Evolutionary conservation across 2,888 invertebrate species (phyloP).

Genomic region (Cryptocephalus primarius): DNA sequence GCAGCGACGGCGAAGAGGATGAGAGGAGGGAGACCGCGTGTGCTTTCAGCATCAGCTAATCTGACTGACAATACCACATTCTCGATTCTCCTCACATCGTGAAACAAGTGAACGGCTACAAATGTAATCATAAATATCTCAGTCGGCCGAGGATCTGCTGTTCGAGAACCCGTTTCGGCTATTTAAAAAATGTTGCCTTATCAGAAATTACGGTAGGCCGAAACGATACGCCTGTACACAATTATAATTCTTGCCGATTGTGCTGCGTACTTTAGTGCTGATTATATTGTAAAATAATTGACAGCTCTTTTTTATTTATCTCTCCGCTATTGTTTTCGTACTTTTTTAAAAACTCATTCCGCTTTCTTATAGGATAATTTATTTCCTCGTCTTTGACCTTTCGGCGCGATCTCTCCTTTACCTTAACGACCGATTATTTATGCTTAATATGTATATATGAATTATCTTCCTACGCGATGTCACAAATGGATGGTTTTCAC

Average conservation of each 20-base stretch:
- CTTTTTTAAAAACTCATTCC: neutral
- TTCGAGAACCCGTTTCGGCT: conserved; percentile 30
- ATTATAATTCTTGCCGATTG: conserved; percentile 31
- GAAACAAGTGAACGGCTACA: conserved; percentile 35
- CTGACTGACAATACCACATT: conserved; percentile 32
- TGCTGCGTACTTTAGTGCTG: conserved; percentile 28
- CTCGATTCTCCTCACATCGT: conserved; percentile 32
- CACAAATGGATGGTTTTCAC: too few species aligned
- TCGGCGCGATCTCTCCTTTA: too few species aligned
- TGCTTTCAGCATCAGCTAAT: conserved; percentile 1
- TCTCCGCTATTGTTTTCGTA: neutral
- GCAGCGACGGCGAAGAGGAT: too few species aligned
- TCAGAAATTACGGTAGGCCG: conserved; percentile 30
- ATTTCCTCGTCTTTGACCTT: too few species aligned
- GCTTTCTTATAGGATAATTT: neutral
- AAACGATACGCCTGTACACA: conserved; percentile 24
- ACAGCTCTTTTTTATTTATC: conserved; percentile 25
- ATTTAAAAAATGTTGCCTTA: conserved; percentile 32
- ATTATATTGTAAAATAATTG: conserved; percentile 34
- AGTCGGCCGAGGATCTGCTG: conserved; percentile 24
- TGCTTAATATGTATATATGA: too few species aligned
- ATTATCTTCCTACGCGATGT: too few species aligned
- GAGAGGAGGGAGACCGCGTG: too few species aligned
- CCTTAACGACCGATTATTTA: too few species aligned
- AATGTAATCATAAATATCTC: conserved; percentile 36